phyloP scores from a whole-genome alignment of 2,113 vertebrate genomes.

The Cavia aperea region DNA sequence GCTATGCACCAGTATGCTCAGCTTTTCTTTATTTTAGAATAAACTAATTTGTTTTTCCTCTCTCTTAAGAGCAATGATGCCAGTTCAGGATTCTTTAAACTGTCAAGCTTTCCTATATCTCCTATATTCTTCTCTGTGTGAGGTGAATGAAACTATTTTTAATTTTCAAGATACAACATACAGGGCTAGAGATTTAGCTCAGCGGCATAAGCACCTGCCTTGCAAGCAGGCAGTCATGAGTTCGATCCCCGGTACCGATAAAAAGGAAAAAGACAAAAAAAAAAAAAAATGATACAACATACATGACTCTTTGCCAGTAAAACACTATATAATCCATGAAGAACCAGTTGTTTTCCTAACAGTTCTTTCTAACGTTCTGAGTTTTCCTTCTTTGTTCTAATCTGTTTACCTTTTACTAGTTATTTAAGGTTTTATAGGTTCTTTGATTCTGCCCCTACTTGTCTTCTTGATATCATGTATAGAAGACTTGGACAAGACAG shows the following conservation, averaged over 20 bases:
- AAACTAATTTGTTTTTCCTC: background rate
- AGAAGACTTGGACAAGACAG: background rate
- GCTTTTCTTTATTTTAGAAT: background rate
- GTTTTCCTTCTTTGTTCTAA: slow-evolving; percentile 20
- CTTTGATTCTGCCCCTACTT: background rate
- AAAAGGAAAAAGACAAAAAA: no score
- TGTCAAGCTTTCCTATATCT: background rate
- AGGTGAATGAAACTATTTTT: slow-evolving; percentile 13
- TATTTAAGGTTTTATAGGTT: slow-evolving; percentile 4
- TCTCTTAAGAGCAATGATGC: background rate
- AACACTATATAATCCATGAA: background rate
- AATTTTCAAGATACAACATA: background rate
- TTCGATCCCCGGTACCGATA: no score
- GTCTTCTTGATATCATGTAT: background rate
- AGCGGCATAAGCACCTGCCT: no score
- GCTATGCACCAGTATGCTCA: background rate
- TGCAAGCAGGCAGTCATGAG: no score
- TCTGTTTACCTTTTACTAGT: background rate
- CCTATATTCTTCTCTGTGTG: background rate
- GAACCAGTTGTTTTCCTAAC: slow-evolving; percentile 2
- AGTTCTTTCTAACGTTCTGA: background rate
- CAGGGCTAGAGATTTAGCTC: no score
- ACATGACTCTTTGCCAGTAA: background rate
- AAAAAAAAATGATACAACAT: background rate
- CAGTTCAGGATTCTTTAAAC: background rate